Evolutionary conservation across 2,113 vertebrate genomes (phyloP), one percentile per base, ranked within the genome.

Genomic region (Lepidothrix coronata): DNA sequence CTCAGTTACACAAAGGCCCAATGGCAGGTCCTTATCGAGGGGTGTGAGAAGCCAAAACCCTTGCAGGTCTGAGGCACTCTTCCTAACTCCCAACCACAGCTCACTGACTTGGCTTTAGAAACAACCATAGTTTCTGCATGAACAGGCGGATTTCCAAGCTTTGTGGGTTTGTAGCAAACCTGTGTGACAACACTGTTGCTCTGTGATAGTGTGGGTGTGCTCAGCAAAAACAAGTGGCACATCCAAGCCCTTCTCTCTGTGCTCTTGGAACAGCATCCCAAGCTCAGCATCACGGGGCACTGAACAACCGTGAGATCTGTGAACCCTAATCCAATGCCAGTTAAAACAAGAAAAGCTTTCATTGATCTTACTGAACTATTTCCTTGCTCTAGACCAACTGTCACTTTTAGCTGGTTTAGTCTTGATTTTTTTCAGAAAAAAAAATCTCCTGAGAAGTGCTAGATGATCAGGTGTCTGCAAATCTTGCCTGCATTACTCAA

Each of bases 71-170:
- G 31, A 37, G 75, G 18, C 63, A 17, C 51, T 74, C 61, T 66
- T 85, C 77, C 44, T 65, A 48, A 4, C 10, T 78, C 54, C 49
- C 81, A 75, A 1, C 52, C 3, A 0, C 59, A 39, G 37, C 55
- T 66, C 3, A 1, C 43, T 87, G 78, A 46, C 33, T 73, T 43
- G 12, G 37, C 25, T 71, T 83, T 73, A 46, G 82, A 86, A 88
- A 58, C 1, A 4, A 14, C 51, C 4, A 0, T 22, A 3, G 43
- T 82, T 88, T 88, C 88, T 78, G 57, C 70, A 43, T 18, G 33
- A 27, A 22, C 61, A 62, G 82, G 92, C 91, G 92, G 59, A 31
- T 80, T 94, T 85, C 94, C 94, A 96, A 24, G 88, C 18, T 67
- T 65, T 48, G 82, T 84, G 88, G 44, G 71, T 16, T 16, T 77